Conservation (phyloP, 2,888 invertebrate species). For the Diarsia rubi region DNA sequence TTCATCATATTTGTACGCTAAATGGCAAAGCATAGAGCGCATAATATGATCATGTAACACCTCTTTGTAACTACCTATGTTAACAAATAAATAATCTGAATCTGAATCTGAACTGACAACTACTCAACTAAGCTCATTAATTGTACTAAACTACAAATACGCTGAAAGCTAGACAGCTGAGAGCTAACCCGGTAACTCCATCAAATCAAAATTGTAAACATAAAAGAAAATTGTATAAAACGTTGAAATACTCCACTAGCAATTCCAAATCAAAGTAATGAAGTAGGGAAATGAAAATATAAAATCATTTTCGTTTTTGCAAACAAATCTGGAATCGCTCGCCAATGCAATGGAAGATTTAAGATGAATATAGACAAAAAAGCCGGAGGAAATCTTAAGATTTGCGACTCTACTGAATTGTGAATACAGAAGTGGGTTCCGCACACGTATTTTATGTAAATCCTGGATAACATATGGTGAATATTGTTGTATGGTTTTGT, state of each 20-base stretch:
- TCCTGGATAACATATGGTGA: slow-evolving; percentile 55
- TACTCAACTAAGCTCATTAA: not conserved
- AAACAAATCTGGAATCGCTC: slow-evolving; percentile 73
- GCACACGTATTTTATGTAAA: slow-evolving; percentile 62
- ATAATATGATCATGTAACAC: no score
- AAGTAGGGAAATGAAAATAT: slow-evolving; percentile 72
- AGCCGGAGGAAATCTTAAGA: slow-evolving; percentile 68
- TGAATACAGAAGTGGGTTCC: slow-evolving; percentile 66
- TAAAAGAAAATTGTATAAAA: slow-evolving; percentile 45
- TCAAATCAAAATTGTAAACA: slow-evolving; percentile 41
- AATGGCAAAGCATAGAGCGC: no score
- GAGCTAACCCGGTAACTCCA: slow-evolving; percentile 20
- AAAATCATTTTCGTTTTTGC: slow-evolving; percentile 73
- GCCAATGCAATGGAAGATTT: slow-evolving; percentile 70
- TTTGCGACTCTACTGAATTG: slow-evolving; percentile 63
- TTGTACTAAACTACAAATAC: not conserved
- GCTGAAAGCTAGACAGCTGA: slow-evolving; percentile 1
- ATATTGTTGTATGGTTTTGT: slow-evolving; percentile 58
- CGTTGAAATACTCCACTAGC: slow-evolving; percentile 52
- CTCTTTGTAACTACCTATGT: no score
- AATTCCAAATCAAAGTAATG: slow-evolving; percentile 65
- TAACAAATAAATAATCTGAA: no score
- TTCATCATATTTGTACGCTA: no score
- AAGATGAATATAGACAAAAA: slow-evolving; percentile 74
- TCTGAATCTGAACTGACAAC: not conserved